A percentile compares a stretch with the other conserved stretches of the same genome.
phyloP scores from a whole-genome alignment of 2,888 invertebrate species.

The Ochropacha duplaris region DNA sequence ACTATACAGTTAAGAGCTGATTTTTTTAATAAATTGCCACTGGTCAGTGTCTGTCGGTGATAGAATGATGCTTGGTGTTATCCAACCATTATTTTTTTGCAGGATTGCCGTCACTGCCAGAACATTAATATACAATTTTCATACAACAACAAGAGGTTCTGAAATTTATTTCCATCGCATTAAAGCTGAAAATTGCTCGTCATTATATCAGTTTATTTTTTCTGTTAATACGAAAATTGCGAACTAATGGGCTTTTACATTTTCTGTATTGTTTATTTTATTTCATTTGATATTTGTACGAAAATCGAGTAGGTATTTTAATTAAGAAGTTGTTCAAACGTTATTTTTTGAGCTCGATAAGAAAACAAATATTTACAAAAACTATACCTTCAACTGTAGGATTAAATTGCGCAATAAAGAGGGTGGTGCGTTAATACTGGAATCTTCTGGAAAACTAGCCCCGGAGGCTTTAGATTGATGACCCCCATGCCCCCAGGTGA shows the following conservation, averaged over 20 bases:
- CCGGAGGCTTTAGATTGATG: constrained; percentile 68
- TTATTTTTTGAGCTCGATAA: neutral
- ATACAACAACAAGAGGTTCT: constrained; percentile 25
- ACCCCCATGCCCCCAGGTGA: constrained; percentile 66
- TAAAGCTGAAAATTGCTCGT: constrained; percentile 9
- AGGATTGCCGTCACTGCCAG: constrained; percentile 42
- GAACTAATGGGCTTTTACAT: neutral
- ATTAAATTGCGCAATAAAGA: constrained; percentile 54
- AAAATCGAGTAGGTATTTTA: neutral
- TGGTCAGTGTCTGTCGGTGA: constrained; percentile 45
- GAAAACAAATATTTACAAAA: constrained; percentile 8
- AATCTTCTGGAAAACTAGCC: constrained; percentile 63
- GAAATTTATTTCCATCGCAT: constrained; percentile 19
- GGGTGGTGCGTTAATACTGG: constrained; percentile 48
- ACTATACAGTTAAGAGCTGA: neutral
- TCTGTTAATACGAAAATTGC: neutral
- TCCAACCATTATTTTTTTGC: constrained; percentile 52
- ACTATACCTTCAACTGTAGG: constrained; percentile 31
- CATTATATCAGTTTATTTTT: neutral
- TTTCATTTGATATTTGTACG: neutral
- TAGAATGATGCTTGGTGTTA: constrained; percentile 45
- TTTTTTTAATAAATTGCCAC: constrained; percentile 15
- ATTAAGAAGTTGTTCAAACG: neutral
- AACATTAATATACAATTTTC: constrained; percentile 34
- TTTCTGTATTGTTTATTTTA: constrained; percentile 1